A percentile compares a stretch with the other conserved stretches of the same genome.
These are phyloP conservation scores for Trichopria drosophilae DNA, from an alignment of 2,888 invertebrate genomes.

Conservation along the genomic window DNA sequence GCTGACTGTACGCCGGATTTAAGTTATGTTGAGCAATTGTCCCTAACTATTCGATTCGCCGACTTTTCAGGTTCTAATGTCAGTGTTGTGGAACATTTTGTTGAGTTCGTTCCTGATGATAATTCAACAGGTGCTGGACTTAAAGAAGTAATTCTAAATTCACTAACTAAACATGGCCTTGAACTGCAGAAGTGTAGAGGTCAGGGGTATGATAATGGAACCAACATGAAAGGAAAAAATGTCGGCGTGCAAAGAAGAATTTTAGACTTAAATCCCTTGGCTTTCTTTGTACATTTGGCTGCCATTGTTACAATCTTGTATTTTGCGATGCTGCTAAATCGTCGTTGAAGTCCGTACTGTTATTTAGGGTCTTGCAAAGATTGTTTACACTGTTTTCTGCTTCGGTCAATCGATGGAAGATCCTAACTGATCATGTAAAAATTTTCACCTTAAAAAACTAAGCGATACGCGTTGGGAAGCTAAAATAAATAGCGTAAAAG, in stretches of 20 bases:
- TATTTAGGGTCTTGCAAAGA: conserved; percentile 46
- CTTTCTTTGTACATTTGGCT: conserved; percentile 23
- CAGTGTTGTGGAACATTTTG: no score
- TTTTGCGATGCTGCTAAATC: conserved; percentile 33
- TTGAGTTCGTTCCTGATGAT: no score
- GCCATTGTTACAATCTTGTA: conserved; percentile 19
- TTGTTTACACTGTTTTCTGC: conserved; percentile 35
- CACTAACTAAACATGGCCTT: no score
- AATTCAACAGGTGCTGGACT: no score
- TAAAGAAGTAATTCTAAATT: no score
- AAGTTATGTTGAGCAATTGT: conserved; percentile 45
- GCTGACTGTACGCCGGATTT: conserved; percentile 42
- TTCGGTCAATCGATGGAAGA: conserved; percentile 43
- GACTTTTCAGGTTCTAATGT: no score
- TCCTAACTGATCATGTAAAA: conserved; percentile 41
- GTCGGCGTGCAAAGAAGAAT: conserved; percentile 48
- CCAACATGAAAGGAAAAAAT: conserved; percentile 49
- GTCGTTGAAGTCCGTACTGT: conserved; percentile 44
- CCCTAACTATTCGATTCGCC: no score
- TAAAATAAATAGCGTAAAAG: conserved; percentile 40
- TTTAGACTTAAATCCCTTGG: conserved; percentile 35
- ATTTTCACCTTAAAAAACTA: conserved; percentile 40
- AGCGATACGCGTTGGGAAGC: conserved; percentile 44
- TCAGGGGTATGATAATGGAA: conserved; percentile 50
- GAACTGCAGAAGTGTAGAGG: no score